phyloP scores from a whole-genome alignment of 2,888 invertebrate genomes.

The Chironomus tentans region DNA sequence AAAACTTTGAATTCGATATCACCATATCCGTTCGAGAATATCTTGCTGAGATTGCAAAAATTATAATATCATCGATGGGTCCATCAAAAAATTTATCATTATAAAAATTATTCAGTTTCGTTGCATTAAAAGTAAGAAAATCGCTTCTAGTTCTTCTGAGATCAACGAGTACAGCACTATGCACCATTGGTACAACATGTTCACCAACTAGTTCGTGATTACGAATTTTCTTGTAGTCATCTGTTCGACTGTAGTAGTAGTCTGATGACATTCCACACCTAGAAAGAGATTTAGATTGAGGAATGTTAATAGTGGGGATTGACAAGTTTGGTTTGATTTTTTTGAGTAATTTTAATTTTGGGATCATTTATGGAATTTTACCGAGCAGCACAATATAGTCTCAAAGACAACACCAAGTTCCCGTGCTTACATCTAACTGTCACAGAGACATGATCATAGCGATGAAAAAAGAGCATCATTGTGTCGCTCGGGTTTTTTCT shows the following conservation, averaged over 20 bases:
- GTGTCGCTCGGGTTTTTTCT: no score
- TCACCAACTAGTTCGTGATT: slow-evolving; percentile 61
- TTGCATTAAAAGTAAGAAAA: slow-evolving; percentile 58
- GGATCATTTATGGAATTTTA: no score
- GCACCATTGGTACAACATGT: slow-evolving; percentile 83
- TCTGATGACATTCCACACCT: slow-evolving; percentile 73
- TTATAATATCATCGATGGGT: slow-evolving; percentile 84
- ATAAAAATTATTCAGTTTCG: slow-evolving; percentile 20
- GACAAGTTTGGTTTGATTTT: no score
- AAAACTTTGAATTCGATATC: slow-evolving; percentile 71
- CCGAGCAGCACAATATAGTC: no score
- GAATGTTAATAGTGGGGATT: no score
- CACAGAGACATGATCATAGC: no score
- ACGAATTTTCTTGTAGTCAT: slow-evolving; percentile 74
- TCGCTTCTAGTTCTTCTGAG: slow-evolving; percentile 52
- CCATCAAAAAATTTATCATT: slow-evolving; percentile 56
- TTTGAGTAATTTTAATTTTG: no score
- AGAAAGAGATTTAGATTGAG: no score
- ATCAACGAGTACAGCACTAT: slow-evolving; percentile 75
- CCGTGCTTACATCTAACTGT: no score
- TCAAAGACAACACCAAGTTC: no score
- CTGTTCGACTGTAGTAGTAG: slow-evolving; percentile 75
- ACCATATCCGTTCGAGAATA: slow-evolving; percentile 54
- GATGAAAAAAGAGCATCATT: no score
- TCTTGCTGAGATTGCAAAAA: slow-evolving; percentile 77